phyloP scores from a whole-genome alignment of 2,888 invertebrate species.

The Spatulosminthurus flaviceps region DNA sequence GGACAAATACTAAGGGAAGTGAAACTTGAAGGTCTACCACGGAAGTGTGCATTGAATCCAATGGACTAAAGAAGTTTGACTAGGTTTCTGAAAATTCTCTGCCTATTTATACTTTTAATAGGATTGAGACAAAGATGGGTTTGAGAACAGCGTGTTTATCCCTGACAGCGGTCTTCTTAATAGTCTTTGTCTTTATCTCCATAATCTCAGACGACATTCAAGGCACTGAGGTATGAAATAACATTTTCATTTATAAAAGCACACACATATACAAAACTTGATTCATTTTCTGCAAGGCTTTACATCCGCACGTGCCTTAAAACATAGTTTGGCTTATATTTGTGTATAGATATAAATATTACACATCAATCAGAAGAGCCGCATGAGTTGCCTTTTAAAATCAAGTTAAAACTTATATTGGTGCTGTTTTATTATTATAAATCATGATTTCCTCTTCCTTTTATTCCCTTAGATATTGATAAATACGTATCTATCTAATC shows the following conservation, averaged over 20 bases:
- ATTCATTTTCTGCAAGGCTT: not conserved
- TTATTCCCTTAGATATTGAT: too few species aligned
- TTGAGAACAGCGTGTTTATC: slow-evolving; percentile 47
- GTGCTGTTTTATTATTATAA: not conserved
- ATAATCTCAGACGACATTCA: slow-evolving; percentile 47
- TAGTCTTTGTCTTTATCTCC: slow-evolving; percentile 46
- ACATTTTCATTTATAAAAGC: not conserved
- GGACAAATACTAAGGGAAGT: not conserved
- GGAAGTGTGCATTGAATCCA: not conserved
- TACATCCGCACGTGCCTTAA: not conserved
- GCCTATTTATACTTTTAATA: slow-evolving; percentile 13
- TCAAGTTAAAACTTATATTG: not conserved
- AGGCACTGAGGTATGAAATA: slow-evolving; percentile 48
- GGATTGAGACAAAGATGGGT: slow-evolving; percentile 34
- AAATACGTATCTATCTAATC: too few species aligned
- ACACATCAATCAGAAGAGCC: not conserved
- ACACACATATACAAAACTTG: not conserved
- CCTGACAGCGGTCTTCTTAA: slow-evolving; percentile 34
- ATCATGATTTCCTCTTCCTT: too few species aligned
- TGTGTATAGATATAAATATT: too few species aligned
- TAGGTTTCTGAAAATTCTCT: not conserved
- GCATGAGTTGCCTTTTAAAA: not conserved
- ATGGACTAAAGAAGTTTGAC: not conserved
- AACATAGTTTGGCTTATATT: too few species aligned
- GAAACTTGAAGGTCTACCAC: not conserved